Conservation (phyloP, 1,140 invertebrate genomes). For the Neotoxoptera formosana region DNA sequence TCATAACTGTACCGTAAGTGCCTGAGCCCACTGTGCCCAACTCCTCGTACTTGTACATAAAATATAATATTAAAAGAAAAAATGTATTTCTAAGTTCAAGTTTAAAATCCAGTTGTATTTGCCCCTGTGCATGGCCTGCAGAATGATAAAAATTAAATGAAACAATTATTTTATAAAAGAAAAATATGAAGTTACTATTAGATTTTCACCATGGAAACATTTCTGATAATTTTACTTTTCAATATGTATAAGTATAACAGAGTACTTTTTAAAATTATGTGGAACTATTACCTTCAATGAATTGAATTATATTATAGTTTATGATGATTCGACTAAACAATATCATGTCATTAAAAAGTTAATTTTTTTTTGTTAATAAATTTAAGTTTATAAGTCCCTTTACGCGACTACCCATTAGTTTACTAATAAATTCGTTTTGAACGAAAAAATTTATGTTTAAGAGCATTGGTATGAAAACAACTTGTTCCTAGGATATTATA, state of each 20-base stretch:
- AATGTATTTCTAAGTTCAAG: not conserved
- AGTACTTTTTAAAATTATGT: not conserved
- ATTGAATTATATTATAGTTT: not conserved
- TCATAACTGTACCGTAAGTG: constrained; percentile 24
- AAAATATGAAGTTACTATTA: not conserved
- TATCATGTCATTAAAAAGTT: not conserved
- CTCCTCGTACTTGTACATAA: not conserved
- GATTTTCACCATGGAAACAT: not conserved
- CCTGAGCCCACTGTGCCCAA: not conserved
- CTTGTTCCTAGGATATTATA: constrained; percentile 36
- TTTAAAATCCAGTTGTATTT: not conserved
- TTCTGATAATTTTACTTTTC: not conserved
- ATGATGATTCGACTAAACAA: not conserved
- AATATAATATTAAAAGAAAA: not conserved
- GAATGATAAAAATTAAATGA: not conserved
- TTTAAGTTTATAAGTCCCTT: not conserved
- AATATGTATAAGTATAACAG: not conserved
- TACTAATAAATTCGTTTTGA: not conserved
- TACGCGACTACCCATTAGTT: not conserved
- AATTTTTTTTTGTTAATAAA: not conserved
- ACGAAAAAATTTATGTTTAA: not conserved
- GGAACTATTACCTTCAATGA: not conserved
- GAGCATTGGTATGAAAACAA: constrained; percentile 48
- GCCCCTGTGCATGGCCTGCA: not conserved
- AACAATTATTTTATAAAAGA: not conserved